Evolutionary conservation across 2,113 vertebrate species (phyloP).

Genomic region (Pionites leucogaster): DNA sequence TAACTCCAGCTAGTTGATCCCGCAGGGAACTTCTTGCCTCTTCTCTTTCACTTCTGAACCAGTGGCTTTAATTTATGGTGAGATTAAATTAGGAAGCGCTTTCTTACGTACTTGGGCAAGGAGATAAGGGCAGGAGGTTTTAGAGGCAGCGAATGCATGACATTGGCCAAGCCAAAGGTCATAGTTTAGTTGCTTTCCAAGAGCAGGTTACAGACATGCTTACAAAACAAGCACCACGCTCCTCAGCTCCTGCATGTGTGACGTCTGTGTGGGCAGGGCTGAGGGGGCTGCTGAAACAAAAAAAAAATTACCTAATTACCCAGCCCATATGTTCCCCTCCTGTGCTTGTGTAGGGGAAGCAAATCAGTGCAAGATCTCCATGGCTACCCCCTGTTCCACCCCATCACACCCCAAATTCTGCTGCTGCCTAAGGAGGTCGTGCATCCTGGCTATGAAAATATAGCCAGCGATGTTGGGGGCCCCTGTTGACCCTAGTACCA

Average conservation of each 20-base stretch:
- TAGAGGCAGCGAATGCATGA: background rate
- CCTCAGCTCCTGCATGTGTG: background rate
- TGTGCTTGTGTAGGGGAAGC: background rate
- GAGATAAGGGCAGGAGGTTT: background rate
- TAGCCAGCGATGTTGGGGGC: accelerated
- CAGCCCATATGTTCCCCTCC: slow-evolving; percentile 45
- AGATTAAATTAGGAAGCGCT: background rate
- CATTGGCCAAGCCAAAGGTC: background rate
- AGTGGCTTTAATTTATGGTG: background rate
- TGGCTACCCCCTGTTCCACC: background rate
- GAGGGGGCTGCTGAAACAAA: slow-evolving; percentile 46
- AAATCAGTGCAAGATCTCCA: background rate
- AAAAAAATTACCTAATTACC: slow-evolving; percentile 17
- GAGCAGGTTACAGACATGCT: background rate
- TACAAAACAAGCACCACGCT: background rate
- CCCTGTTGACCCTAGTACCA: accelerated
- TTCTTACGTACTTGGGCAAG: background rate
- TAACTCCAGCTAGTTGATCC: background rate
- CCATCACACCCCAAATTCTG: background rate
- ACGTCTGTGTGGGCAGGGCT: background rate
- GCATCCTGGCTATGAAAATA: background rate
- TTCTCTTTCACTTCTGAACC: slow-evolving; percentile 30
- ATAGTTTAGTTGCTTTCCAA: background rate
- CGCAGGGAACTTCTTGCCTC: slow-evolving; percentile 8
- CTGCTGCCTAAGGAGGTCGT: background rate